A percentile compares a stretch with the other conserved stretches of the same genome.
These are phyloP conservation scores for Brachyistius frenatus DNA, from an alignment of 2,113 vertebrate species.

Conservation along the genomic window DNA sequence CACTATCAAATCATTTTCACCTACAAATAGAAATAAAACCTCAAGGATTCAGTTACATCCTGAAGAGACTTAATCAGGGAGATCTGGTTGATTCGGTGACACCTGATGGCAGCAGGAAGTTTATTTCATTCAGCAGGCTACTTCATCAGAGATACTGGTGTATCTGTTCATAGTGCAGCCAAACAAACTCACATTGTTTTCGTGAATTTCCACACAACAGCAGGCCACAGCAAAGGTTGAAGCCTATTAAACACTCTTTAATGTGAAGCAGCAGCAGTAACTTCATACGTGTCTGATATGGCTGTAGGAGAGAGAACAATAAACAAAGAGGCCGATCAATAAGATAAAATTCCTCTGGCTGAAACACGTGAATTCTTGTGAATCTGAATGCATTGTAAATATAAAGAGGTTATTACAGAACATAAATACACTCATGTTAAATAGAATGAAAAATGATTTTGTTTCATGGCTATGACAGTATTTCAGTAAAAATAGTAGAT, in stretches of 20 bases:
- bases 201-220: not conserved
- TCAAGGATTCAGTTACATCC: no score
- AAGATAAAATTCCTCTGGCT: not conserved
- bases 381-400: not conserved
- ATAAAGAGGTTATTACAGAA: not conserved
- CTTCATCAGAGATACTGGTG: no score
- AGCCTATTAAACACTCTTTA: not conserved
- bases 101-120: no score
- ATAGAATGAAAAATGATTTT: not conserved
- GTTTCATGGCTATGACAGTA: not conserved
- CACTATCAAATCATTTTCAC: no score
- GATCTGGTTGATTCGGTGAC: no score
- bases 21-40: no score
- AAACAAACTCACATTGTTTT: not conserved
- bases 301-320: not conserved
- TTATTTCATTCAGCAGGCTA: no score
- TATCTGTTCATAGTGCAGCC: not conserved
- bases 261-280: not conserved
- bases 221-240: not conserved
- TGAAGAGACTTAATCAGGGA: no score
- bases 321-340: not conserved
- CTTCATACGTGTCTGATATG: not conserved
- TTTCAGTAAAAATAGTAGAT: not conserved
- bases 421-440: not conserved
- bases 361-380: not conserved